Evolutionary conservation across 1,140 invertebrate species (phyloP).

Genomic region (Diachasmimorpha longicaudata): DNA sequence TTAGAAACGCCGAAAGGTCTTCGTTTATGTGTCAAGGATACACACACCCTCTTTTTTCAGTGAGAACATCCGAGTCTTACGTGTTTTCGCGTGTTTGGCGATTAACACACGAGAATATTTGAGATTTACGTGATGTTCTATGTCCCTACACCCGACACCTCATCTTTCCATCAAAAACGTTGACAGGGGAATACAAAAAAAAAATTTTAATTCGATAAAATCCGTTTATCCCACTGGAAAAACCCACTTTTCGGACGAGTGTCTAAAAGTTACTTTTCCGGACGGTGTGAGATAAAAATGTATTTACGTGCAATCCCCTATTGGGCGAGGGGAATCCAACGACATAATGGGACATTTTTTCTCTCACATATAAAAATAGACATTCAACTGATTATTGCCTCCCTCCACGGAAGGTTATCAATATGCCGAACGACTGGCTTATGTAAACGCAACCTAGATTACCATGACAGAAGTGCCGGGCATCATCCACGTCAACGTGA

Average conservation of each 20-base stretch:
- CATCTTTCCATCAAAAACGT: too few relatives aligned
- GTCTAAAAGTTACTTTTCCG: too few relatives aligned
- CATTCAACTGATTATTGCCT: neutral
- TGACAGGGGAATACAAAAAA: too few relatives aligned
- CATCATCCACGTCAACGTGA: neutral
- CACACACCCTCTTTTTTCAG: neutral
- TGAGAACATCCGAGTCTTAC: neutral
- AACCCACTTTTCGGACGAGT: too few relatives aligned
- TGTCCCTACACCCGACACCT: too few relatives aligned
- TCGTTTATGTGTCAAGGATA: neutral
- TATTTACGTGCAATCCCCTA: too few relatives aligned
- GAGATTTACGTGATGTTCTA: too few relatives aligned
- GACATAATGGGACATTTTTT: neutral
- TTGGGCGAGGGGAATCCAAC: too few relatives aligned
- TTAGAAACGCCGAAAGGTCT: neutral
- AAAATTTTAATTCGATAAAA: too few relatives aligned
- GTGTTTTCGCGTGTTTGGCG: neutral
- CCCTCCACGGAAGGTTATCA: neutral
- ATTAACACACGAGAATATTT: neutral
- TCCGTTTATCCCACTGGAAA: too few relatives aligned
- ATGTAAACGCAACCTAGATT: conserved; percentile 3
- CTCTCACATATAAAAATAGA: neutral
- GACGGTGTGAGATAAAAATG: too few relatives aligned
- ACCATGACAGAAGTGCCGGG: neutral
- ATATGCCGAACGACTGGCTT: neutral